Evolutionary conservation across 2,113 vertebrate genomes (phyloP), one percentile per base, ranked within the genome.

Genomic region (Protomyctophum bolini): DNA sequence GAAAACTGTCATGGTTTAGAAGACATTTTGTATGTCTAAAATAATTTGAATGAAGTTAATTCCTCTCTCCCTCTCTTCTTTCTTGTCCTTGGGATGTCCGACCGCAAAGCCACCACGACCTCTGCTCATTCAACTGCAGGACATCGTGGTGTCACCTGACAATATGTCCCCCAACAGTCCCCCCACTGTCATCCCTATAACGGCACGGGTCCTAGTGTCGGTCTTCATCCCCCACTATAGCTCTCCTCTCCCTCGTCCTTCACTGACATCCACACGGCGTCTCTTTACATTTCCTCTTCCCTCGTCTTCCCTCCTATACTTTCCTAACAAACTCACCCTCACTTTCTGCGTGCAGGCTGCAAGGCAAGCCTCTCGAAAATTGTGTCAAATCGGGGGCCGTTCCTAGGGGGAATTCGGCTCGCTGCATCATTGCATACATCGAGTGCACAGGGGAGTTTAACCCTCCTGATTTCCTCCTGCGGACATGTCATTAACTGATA

Each of bases 401-500:
- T 69, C 21, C 0, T 41, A 3, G 33, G 48, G 68, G 77, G 85
- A 78, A 78, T 84, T 79, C 28, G 61, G 82, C 70, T 81, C 29
- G 65, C 83, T 85, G 89, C 87, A 85, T 84, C 87, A 64, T 70
- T 79, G 76, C 83, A 83, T 81, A 84, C 82, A 84, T 79, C 50
- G 70, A 86, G 84, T 79, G 74, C 68, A 63, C 76, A 75, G 51
- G 68, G 76, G 78, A 77, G 79, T 85, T 83, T 65, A 76, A 80
- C 64, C 56, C 15, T 58, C 83, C 71, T 79, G 83, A 80, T 89
- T 82, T 81, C 79, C 77, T 73, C 81, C 80, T 2, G 46, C 51
- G 70, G 83, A 86, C 81, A 80, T 77, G 73, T 71, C 72, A 87
- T 87, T 88, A 87, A 87, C 83, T 87, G 83, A 91, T 87, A 89